phyloP scores from a whole-genome alignment of 23 tunicate species.

The Oikopleura dioica region DNA sequence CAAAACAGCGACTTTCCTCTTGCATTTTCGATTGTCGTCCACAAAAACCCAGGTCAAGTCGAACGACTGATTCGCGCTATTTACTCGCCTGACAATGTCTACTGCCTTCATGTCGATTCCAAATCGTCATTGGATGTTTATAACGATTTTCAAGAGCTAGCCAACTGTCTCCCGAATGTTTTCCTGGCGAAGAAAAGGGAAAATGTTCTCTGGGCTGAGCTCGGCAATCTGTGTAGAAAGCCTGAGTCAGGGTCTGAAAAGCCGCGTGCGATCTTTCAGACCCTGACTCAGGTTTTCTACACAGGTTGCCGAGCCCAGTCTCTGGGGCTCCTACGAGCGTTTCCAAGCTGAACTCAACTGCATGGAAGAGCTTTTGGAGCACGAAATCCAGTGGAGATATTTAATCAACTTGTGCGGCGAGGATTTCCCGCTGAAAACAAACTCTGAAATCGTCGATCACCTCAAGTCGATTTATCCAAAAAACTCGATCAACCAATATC shows the following conservation, averaged over 20 bases:
- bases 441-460: constrained; percentile 35
- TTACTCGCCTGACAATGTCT: constrained; percentile 68
- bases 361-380: no score
- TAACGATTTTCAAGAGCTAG: constrained; percentile 14
- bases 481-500: no score
- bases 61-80: constrained; percentile 67
- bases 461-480: no score
- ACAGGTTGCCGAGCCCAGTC: no score
- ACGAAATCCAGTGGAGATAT: no score
- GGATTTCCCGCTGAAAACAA: constrained; percentile 71
- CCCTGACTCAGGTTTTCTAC: no score
- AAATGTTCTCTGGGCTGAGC: constrained; percentile 44
- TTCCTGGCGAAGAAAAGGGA: constrained; percentile 29
- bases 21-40: background rate
- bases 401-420: constrained; percentile 75
- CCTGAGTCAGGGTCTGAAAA: no score
- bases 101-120: constrained; percentile 73
- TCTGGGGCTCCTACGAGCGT: no score
- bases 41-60: constrained; percentile 27
- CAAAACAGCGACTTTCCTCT: no score
- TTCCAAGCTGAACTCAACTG: no score
- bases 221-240: no score
- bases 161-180: constrained; percentile 44
- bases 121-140: constrained; percentile 34
- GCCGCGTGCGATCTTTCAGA: no score